These are phyloP conservation scores for Aurelia sp. DNA, from an alignment of 30 jellyfish, hydroid and myxozoan genomes.

Conservation along the genomic window DNA sequence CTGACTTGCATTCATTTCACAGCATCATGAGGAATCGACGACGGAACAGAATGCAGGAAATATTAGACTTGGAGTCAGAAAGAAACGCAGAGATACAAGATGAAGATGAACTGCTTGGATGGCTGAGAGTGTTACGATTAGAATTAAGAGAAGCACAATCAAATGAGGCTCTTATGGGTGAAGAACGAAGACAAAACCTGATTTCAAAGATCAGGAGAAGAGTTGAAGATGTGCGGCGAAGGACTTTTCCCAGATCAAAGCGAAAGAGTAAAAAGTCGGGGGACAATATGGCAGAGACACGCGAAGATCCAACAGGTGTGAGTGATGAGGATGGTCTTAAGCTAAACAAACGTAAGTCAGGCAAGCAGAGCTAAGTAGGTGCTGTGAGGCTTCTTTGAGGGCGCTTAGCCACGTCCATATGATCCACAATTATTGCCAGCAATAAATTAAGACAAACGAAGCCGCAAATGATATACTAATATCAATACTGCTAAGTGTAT, in stretches of 20 bases:
- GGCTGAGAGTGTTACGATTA: conserved; percentile 20
- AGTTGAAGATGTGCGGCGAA: conserved; percentile 14
- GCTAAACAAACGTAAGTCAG: no score
- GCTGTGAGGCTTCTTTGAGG: no score
- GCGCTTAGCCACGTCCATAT: no score
- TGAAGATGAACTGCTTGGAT: conserved; percentile 9
- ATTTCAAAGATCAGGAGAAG: conserved; percentile 24
- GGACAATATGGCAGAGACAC: no score
- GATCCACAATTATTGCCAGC: no score
- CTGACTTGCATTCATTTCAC: neutral
- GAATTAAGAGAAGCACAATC: conserved; percentile 19
- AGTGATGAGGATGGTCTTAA: no score
- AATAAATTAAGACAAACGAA: no score
- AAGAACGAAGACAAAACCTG: neutral
- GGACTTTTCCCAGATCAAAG: neutral
- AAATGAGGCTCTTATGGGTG: neutral
- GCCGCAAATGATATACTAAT: no score
- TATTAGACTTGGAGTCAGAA: conserved; percentile 9
- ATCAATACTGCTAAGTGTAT: no score
- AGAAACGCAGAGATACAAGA: neutral
- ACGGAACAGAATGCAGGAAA: neutral
- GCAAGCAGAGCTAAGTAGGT: no score
- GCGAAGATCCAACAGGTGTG: no score
- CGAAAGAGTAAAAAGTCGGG: neutral
- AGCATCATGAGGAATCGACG: neutral